Base-by-base conservation (phyloP, 2,797 vertebrate genomes). In the Peromyscus nudipes region DNA sequence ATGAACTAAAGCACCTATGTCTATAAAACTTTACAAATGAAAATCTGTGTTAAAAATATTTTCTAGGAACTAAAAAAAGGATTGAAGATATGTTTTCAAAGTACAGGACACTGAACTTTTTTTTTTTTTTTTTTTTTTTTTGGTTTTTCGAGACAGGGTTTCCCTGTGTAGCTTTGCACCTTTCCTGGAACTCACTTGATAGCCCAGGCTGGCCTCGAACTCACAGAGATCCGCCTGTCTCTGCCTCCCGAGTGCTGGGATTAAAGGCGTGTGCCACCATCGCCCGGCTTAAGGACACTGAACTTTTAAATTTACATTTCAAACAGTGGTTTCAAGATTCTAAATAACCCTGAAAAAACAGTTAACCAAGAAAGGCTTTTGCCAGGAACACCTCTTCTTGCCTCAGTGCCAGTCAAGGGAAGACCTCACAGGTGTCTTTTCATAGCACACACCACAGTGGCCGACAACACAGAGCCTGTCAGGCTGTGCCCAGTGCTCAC, bases 401-500 rank as follows among this genome's bases (percentile, higher is more conserved):
- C 40, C 3, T 7, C 7, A 76, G 31, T 29, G 85, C 17, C 64
- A 55, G 11, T 83, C 87, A 69, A 96, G 86, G 43, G 77, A 21
- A 80, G 7, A 4, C 16, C 11, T 31, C 27, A 5, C 1, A 4
- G 31, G 31, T 13, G 4, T 11, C 40, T 40, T 1, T 31, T 60
- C 29, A 85, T 17, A 16, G 46, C 13, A 34, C 31, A 67, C 65
- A 67, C 4, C 65, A 16, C 65, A 31, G 46, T 19, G 29, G 29
- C 46, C 52, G 31, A 11, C 60, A 13, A 52, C 49, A 52, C 49
- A 52, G 49, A 52, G 49, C 49, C 49, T 60, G 57, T 60, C 76
- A 23, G 16, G 46, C 17, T 31, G 37, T 29, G 25, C 31, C 77
- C 19, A 19, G 19, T 2, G 4, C 84, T 86, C 46, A 86, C 99